Conservation (phyloP, 2,888 invertebrate genomes). For the Yponomeuta sedellus region DNA sequence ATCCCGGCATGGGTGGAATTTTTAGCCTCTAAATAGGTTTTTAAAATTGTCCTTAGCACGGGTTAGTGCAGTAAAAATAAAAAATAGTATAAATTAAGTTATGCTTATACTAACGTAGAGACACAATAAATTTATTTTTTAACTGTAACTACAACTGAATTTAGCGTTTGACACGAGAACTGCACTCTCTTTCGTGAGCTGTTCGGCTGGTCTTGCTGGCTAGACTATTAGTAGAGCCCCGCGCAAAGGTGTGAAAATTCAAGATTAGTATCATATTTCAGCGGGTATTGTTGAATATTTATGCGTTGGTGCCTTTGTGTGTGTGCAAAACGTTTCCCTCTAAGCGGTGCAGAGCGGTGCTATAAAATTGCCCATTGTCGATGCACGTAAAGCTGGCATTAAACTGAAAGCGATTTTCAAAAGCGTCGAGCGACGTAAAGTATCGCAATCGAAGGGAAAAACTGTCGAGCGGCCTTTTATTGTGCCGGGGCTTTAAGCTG, state of each 20-base stretch:
- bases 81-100: too few relatives aligned
- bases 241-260: not conserved
- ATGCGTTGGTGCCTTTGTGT: slow-evolving; percentile 28
- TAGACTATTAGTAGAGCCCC: not conserved
- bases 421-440: slow-evolving; percentile 46
- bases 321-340: slow-evolving; percentile 22
- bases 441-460: slow-evolving; percentile 22
- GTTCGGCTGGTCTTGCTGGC: not conserved
- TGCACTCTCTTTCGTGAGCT: too few relatives aligned
- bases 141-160: too few relatives aligned
- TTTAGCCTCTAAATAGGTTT: too few relatives aligned
- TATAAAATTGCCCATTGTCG: slow-evolving; percentile 63
- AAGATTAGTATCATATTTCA: slow-evolving; percentile 16
- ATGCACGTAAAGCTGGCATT: slow-evolving; percentile 57
- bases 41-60: too few relatives aligned
- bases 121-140: too few relatives aligned
- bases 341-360: slow-evolving; percentile 29
- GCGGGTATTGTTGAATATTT: slow-evolving; percentile 14
- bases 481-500: not conserved
- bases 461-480: slow-evolving; percentile 2
- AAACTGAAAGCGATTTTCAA: slow-evolving; percentile 60
- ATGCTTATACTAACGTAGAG: too few relatives aligned
- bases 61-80: too few relatives aligned
- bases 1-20: too few relatives aligned
- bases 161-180: too few relatives aligned